Conservation (phyloP, 2,113 vertebrate genomes). For the Pao palembangensis region DNA sequence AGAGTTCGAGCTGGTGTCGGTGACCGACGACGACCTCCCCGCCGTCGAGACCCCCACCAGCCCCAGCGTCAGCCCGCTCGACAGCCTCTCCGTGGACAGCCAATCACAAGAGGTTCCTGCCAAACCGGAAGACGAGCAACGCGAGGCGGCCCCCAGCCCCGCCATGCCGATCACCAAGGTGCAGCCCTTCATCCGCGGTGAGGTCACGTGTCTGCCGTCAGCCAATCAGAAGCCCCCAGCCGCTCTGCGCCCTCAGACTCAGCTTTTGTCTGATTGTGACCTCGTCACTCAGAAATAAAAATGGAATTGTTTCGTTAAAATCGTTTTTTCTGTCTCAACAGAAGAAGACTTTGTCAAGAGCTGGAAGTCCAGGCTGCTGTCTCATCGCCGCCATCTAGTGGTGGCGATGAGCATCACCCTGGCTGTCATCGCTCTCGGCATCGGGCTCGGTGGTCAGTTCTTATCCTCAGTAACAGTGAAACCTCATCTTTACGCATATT, state of each 20-base stretch:
- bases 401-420: constrained; percentile 52
- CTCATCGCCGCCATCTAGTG: constrained; percentile 46
- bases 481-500: not conserved
- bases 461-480: not conserved
- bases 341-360: constrained; percentile 55
- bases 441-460: constrained; percentile 74
- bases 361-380: constrained; percentile 43
- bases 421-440: constrained; percentile 34
- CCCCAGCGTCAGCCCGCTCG: constrained; percentile 56
- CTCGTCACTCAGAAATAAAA: too few relatives aligned
- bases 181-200: constrained; percentile 72
- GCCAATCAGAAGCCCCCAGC: too few relatives aligned
- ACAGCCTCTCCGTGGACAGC: constrained; percentile 26
- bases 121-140: constrained; percentile 23
- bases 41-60: constrained; percentile 58
- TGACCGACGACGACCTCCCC: constrained; percentile 72
- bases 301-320: not conserved
- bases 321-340: not conserved
- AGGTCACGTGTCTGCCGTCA: constrained; percentile 9
- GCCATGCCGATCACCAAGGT: constrained; percentile 74
- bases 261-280: too few relatives aligned
- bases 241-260: not conserved
- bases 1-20: constrained; percentile 67
- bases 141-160: constrained; percentile 30
- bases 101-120: constrained; percentile 9